Conservation (phyloP, 2,797 vertebrate species). For the Premnoplex brunnescens region DNA sequence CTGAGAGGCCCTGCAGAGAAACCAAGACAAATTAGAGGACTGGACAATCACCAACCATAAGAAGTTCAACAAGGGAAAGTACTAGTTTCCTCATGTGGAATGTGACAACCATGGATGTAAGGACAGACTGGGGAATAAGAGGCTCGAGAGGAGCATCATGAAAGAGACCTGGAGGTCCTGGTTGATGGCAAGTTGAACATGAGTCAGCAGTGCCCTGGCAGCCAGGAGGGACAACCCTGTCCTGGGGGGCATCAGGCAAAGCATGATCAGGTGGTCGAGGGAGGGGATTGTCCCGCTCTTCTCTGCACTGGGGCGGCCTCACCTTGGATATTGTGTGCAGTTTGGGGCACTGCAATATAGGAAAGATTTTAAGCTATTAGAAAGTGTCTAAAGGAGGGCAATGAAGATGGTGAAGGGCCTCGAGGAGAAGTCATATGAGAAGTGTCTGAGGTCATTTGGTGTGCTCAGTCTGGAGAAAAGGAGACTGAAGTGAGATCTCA, state of each 20-base stretch:
- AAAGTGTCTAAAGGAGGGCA: neutral
- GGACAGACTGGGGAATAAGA: neutral
- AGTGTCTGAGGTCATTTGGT: neutral
- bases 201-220: neutral
- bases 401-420: neutral
- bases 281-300: neutral
- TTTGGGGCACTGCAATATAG: neutral
- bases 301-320: neutral
- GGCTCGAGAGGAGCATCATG: neutral
- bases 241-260: neutral
- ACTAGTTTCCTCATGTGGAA: neutral
- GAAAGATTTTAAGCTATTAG: neutral
- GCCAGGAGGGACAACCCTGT: neutral
- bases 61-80: neutral
- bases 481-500: neutral
- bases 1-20: neutral
- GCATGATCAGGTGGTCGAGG: fast-evolving
- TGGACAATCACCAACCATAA: neutral
- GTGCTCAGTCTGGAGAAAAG: neutral
- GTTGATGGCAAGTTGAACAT: no score
- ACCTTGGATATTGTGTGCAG: neutral
- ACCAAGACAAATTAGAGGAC: neutral
- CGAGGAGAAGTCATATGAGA: neutral
- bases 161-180: neutral
- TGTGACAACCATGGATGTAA: neutral